phyloP scores from a whole-genome alignment of 2,888 invertebrate species.

The Caenorhabditis macrosperma region DNA sequence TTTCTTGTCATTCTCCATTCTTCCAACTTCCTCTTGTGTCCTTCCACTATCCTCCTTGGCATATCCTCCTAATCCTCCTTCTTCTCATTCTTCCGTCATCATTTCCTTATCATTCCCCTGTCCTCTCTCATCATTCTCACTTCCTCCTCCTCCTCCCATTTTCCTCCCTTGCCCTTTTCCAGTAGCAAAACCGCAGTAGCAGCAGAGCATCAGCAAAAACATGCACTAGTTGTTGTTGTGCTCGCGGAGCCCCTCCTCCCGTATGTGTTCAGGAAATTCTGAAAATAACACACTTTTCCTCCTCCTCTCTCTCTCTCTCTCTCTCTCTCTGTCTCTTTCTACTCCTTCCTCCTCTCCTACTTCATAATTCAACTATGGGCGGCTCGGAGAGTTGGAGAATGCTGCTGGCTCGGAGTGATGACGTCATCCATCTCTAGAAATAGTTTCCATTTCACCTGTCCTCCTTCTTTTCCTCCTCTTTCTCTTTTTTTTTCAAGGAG shows the following conservation, averaged over 20 bases:
- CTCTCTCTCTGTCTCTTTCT: neutral
- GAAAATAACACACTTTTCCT: conserved; percentile 25
- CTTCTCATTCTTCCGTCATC: conserved; percentile 35
- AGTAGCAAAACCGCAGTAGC: conserved; percentile 1
- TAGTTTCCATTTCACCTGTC: no score
- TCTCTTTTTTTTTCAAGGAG: no score
- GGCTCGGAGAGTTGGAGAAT: no score
- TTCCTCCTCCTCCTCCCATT: neutral
- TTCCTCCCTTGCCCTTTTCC: conserved; percentile 6
- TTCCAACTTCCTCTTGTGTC: no score
- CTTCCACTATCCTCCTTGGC: no score
- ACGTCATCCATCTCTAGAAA: no score
- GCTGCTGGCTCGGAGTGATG: no score
- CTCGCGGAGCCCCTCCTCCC: no score
- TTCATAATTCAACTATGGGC: no score
- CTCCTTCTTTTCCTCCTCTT: no score
- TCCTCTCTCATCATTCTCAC: conserved; percentile 13
- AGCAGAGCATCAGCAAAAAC: conserved; percentile 3
- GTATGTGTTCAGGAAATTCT: conserved; percentile 30
- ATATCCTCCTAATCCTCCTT: no score
- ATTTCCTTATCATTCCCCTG: conserved; percentile 30
- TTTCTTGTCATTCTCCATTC: no score
- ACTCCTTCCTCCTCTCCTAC: neutral
- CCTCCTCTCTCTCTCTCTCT: neutral
- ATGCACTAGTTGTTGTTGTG: conserved; percentile 36